These are phyloP conservation scores for Spicauda simplicius DNA, from an alignment of 2,888 invertebrate species.

Conservation along the genomic window DNA sequence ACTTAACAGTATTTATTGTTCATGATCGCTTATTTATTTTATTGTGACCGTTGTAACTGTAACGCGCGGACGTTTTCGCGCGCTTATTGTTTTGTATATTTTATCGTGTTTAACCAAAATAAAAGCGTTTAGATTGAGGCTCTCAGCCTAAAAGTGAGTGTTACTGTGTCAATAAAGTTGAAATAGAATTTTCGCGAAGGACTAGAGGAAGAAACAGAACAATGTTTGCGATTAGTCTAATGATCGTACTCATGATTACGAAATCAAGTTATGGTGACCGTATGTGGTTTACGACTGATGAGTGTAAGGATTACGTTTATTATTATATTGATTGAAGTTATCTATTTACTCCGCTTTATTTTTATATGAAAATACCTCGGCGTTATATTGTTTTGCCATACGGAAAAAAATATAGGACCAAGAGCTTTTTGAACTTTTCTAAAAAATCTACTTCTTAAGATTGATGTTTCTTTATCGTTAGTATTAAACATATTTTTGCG, in stretches of 20 bases:
- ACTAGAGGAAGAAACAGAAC: background rate
- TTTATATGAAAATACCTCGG: too few species aligned
- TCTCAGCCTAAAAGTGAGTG: background rate
- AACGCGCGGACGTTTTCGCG: background rate
- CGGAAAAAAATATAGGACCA: too few species aligned
- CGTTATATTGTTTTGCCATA: too few species aligned
- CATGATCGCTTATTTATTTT: conserved; percentile 16
- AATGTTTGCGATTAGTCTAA: conserved; percentile 13
- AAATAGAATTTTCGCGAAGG: background rate
- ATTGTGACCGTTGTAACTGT: conserved; percentile 1
- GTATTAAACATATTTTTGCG: too few species aligned
- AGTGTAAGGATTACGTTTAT: conserved; percentile 59
- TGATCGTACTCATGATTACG: background rate
- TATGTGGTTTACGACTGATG: conserved; percentile 60
- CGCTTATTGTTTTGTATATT: background rate
- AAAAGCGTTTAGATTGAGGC: background rate
- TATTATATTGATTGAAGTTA: too few species aligned
- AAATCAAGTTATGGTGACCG: conserved; percentile 8
- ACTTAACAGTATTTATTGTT: background rate
- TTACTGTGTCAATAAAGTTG: background rate
- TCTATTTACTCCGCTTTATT: too few species aligned
- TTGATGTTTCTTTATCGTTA: too few species aligned
- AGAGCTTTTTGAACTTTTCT: too few species aligned
- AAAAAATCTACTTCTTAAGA: too few species aligned
- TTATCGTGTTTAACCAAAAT: background rate